phyloP scores from a whole-genome alignment of 1,140 invertebrate genomes.

The Bombus huntii region DNA sequence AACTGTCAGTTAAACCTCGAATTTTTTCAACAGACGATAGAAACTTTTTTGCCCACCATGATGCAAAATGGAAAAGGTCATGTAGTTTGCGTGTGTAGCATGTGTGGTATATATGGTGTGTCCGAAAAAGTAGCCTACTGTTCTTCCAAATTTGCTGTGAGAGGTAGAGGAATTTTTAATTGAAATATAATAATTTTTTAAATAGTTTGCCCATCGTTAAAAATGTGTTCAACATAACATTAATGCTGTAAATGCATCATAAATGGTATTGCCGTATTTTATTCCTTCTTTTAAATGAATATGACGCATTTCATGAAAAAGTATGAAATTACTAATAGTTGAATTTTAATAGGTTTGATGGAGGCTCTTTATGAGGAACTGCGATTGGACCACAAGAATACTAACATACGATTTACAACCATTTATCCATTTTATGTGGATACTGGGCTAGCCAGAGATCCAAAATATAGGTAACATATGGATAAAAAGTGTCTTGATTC shows the following conservation, averaged over 20 bases:
- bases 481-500: background rate
- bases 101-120: constrained; percentile 92
- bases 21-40: constrained; percentile 84
- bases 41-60: constrained; percentile 94
- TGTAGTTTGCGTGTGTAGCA: constrained; percentile 95
- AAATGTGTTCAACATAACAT: too few species aligned
- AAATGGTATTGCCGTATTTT: too few species aligned
- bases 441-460: constrained; percentile 70
- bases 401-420: constrained; percentile 71
- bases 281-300: too few species aligned
- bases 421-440: constrained; percentile 76
- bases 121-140: constrained; percentile 95
- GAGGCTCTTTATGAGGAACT: constrained; percentile 74
- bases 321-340: background rate
- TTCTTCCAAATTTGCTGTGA: constrained; percentile 95
- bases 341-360: constrained; percentile 69
- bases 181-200: too few species aligned
- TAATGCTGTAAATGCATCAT: too few species aligned
- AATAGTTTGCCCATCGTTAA: too few species aligned
- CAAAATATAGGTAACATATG: constrained; percentile 73
- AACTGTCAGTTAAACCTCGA: background rate
- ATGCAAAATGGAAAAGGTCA: constrained; percentile 93
- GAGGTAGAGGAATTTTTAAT: constrained; percentile 82
- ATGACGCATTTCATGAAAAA: too few species aligned
- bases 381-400: constrained; percentile 37